Evolutionary conservation across 2,113 vertebrate species (phyloP).

Genomic region (Phasianus colchicus): DNA sequence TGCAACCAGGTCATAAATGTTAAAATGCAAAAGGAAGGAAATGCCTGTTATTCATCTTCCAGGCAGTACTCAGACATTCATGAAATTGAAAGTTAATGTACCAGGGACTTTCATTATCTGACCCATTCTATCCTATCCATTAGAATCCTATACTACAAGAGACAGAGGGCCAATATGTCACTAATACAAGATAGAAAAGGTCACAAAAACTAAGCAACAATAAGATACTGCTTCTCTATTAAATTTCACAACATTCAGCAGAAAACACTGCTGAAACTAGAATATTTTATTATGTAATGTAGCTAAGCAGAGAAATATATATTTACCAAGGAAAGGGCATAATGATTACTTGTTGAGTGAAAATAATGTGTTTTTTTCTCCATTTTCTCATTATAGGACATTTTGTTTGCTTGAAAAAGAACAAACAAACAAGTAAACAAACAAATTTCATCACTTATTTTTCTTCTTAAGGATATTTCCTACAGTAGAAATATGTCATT

Average conservation of each 20-base stretch:
- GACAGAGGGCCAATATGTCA: conserved; percentile 84
- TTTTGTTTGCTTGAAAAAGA: conserved; percentile 28
- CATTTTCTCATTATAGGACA: conserved; percentile 38
- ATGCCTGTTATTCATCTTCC: conserved; percentile 82
- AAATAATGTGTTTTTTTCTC: conserved; percentile 37
- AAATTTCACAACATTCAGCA: conserved; percentile 79
- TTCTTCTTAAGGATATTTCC: conserved; percentile 1
- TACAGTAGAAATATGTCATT: neutral
- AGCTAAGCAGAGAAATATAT: conserved; percentile 55
- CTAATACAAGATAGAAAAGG: conserved; percentile 81
- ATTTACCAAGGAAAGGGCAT: conserved; percentile 49
- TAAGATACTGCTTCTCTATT: conserved; percentile 81
- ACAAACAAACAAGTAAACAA: neutral
- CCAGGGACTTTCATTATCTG: conserved; percentile 88
- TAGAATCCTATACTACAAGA: conserved; percentile 78
- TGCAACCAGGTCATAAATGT: conserved; percentile 79
- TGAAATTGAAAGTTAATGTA: conserved; percentile 89
- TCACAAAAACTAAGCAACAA: conserved; percentile 83
- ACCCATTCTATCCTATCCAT: conserved; percentile 82
- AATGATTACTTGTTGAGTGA: conserved; percentile 57
- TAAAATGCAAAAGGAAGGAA: conserved; percentile 80
- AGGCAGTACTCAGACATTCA: conserved; percentile 84
- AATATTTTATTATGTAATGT: conserved; percentile 66
- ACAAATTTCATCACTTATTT: neutral
- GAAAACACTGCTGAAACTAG: conserved; percentile 68